Percentiles rank a stretch among this genome's conserved stretches.
These are phyloP conservation scores for Campylomormyrus tamandua DNA, from an alignment of 2,113 vertebrate genomes.

Conservation along the genomic window DNA sequence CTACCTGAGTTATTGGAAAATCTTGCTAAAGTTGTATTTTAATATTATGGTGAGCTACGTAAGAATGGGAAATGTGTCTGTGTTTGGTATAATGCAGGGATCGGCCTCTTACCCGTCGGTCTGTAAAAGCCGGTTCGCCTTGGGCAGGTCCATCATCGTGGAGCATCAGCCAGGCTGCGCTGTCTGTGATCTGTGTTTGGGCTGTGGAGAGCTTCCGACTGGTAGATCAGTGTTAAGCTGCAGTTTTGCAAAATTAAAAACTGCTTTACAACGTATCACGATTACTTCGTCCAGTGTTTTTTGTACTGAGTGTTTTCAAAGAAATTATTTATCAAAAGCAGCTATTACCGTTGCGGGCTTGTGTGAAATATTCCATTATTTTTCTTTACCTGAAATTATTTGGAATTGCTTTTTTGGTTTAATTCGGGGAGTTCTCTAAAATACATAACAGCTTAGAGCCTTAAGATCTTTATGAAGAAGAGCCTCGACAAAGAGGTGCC, in stretches of 20 bases:
- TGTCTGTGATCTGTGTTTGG: too few relatives aligned
- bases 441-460: background rate
- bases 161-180: background rate
- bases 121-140: background rate
- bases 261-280: background rate
- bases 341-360: background rate
- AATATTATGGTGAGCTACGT: background rate
- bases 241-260: background rate
- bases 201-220: background rate
- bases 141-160: background rate
- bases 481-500: background rate
- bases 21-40: background rate
- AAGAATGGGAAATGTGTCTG: background rate
- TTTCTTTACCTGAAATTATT: background rate
- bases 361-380: background rate
- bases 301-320: background rate
- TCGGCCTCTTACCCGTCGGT: background rate
- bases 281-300: background rate
- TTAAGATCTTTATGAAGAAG: background rate
- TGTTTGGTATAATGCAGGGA: background rate
- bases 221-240: background rate
- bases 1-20: background rate
- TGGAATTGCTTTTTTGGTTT: background rate
- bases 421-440: background rate
- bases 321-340: background rate